Evolutionary conservation across 2,797 vertebrate species (phyloP).

Genomic region (Parauchenoglanis ngamensis): DNA sequence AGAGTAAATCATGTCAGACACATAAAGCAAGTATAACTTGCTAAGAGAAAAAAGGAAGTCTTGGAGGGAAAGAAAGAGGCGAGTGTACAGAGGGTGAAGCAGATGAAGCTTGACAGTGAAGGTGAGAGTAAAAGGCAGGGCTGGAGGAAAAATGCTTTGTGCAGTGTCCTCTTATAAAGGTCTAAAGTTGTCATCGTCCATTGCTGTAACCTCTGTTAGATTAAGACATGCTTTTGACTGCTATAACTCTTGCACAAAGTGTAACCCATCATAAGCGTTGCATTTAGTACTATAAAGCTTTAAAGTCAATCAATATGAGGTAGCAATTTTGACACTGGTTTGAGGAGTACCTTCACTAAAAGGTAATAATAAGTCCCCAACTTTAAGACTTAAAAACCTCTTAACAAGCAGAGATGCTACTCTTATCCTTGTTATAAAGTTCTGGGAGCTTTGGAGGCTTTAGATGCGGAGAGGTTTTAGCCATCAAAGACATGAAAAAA

Average conservation of each 20-base stretch:
- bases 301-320: background rate
- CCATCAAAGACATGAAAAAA: slow-evolving; percentile 58
- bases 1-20: slow-evolving; percentile 34
- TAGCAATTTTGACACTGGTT: background rate
- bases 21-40: slow-evolving; percentile 32
- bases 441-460: slow-evolving; percentile 37
- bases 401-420: background rate
- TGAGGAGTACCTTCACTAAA: background rate
- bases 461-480: slow-evolving; percentile 30
- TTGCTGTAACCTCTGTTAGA: slow-evolving; percentile 5
- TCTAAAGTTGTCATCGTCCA: slow-evolving; percentile 11
- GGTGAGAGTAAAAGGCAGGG: slow-evolving; percentile 47
- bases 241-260: background rate
- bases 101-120: slow-evolving; percentile 53
- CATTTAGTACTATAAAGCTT: background rate
- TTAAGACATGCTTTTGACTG: background rate
- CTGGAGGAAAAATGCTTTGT: slow-evolving; percentile 26
- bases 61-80: background rate
- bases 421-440: slow-evolving; percentile 28
- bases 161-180: slow-evolving; percentile 22
- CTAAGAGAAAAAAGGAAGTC: slow-evolving; percentile 32
- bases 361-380: background rate
- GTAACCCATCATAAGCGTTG: background rate
- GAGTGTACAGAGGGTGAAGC: slow-evolving; percentile 32
- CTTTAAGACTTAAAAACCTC: background rate